phyloP scores from a whole-genome alignment of 2,797 vertebrate genomes.

The Xenopus petersii region DNA sequence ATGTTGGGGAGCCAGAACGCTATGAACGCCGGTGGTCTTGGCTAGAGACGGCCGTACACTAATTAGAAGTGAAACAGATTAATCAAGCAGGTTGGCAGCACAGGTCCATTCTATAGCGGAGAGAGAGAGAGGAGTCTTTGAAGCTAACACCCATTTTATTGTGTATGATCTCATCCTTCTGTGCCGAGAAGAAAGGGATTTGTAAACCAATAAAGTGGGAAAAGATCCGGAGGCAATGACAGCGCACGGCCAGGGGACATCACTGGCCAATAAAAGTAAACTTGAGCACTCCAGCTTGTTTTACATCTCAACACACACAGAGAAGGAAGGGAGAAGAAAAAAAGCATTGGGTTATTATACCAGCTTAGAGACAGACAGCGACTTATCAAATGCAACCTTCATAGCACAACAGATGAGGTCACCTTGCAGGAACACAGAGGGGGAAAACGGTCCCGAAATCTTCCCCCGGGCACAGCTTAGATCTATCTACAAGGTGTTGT shows the following conservation, averaged over 20 bases:
- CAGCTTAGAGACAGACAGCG: constrained; percentile 60
- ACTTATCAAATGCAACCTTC: constrained; percentile 70
- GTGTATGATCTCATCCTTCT: constrained; percentile 61
- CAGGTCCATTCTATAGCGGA: constrained; percentile 50
- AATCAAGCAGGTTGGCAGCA: constrained; percentile 52
- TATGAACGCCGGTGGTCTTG: background rate
- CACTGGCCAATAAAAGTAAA: constrained; percentile 24
- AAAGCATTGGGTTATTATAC: constrained; percentile 53
- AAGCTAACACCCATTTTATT: constrained; percentile 60
- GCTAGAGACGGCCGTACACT: constrained; percentile 49
- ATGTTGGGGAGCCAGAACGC: too few relatives aligned
- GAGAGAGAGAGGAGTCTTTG: constrained; percentile 58
- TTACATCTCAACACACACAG: constrained; percentile 42
- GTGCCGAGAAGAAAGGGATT: constrained; percentile 60
- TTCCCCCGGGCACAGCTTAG: constrained; percentile 57
- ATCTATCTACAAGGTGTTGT: constrained; percentile 61
- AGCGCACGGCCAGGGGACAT: background rate
- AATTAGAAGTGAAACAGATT: constrained; percentile 60
- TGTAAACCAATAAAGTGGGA: constrained; percentile 57
- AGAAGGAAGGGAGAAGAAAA: constrained; percentile 45
- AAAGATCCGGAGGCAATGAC: constrained; percentile 57
- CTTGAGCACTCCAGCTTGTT: constrained; percentile 55
- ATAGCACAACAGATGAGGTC: constrained; percentile 60
- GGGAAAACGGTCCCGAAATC: constrained; percentile 50
- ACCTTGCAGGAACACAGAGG: constrained; percentile 58